Evolutionary conservation across 1,140 invertebrate genomes (phyloP).

Genomic region (Drosophila rhopaloa): DNA sequence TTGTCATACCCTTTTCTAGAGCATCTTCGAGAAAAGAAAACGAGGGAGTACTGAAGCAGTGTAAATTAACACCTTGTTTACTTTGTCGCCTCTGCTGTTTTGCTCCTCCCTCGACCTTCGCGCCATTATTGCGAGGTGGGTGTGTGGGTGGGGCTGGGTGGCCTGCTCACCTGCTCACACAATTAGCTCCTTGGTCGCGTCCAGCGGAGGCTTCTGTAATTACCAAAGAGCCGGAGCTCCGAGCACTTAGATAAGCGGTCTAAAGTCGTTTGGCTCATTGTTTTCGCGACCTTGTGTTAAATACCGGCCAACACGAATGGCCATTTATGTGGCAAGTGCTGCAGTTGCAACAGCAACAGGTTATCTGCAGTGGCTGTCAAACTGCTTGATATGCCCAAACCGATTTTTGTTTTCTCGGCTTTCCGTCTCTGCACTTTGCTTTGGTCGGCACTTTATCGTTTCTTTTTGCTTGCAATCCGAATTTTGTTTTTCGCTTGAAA

Average conservation of each 20-base stretch:
- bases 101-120: slow-evolving; percentile 5
- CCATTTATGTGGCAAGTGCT: slow-evolving; percentile 44
- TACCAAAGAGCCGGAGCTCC: slow-evolving; percentile 16
- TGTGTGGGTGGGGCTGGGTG: slow-evolving; percentile 17
- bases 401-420: slow-evolving; percentile 4
- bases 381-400: slow-evolving; percentile 38
- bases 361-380: slow-evolving; percentile 54
- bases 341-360: slow-evolving; percentile 56
- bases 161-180: slow-evolving; percentile 50
- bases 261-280: slow-evolving; percentile 60
- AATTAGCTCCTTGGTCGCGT: slow-evolving; percentile 55
- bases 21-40: slow-evolving; percentile 13
- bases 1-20: neutral
- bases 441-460: slow-evolving; percentile 47
- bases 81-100: slow-evolving; percentile 39
- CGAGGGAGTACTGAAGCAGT: slow-evolving; percentile 24
- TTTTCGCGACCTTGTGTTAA: slow-evolving; percentile 75
- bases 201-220: slow-evolving; percentile 45
- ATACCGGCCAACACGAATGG: slow-evolving; percentile 52
- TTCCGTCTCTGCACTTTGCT: slow-evolving; percentile 20
- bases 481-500: slow-evolving; percentile 60
- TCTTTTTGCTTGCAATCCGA: slow-evolving; percentile 29
- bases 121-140: slow-evolving; percentile 8
- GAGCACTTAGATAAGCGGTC: slow-evolving; percentile 62
- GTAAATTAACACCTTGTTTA: slow-evolving; percentile 80